A percentile compares a stretch with the other conserved stretches of the same genome.
Evolutionary conservation across 2,797 vertebrate species (phyloP).

Genomic region (Lithobates pipiens): DNA sequence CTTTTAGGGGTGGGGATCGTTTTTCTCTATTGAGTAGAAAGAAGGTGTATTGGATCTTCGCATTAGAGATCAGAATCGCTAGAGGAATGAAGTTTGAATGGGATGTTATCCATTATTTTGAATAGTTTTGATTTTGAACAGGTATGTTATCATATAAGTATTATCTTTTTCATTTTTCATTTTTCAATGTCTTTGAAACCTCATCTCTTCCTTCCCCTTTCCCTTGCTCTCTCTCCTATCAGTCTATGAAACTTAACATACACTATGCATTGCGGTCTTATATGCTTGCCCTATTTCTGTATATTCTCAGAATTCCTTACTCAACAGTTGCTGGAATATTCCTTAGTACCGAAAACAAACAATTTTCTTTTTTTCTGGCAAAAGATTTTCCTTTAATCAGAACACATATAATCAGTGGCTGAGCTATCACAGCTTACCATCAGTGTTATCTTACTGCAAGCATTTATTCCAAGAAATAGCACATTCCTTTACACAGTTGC

Average conservation of each 20-base stretch:
- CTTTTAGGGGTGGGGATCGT: no score
- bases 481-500: constrained; percentile 13
- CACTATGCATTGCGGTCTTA: not conserved
- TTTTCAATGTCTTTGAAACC: no score
- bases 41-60: no score
- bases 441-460: not conserved
- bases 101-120: no score
- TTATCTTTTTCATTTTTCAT: no score
- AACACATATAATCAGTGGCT: not conserved
- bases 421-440: not conserved
- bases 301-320: not conserved
- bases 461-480: constrained; percentile 3
- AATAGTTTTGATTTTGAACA: no score
- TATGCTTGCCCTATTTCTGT: not conserved
- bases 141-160: no score
- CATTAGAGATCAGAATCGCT: no score
- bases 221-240: no score
- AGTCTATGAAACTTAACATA: not conserved
- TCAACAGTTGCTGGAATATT: not conserved
- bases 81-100: no score
- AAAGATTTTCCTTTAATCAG: not conserved
- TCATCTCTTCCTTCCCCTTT: no score
- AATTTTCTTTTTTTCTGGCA: not conserved
- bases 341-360: not conserved
- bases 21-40: no score